phyloP scores from a whole-genome alignment of 2,888 invertebrate species.

The Actias luna region DNA sequence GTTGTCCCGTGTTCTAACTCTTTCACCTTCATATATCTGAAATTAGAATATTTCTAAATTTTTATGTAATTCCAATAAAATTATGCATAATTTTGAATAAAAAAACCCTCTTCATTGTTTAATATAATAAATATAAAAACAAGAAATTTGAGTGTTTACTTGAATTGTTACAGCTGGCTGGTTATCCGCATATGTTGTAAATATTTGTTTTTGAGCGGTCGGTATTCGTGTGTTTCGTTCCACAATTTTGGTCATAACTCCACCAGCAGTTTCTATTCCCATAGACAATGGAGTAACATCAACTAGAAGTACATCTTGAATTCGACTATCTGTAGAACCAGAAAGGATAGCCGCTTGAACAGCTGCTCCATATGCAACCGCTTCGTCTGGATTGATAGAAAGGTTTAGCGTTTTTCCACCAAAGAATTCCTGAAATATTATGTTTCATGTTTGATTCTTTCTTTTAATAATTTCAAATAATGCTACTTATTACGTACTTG shows the following conservation, averaged over 20 bases:
- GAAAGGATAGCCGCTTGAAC: slow-evolving; percentile 96
- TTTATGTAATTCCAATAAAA: neutral
- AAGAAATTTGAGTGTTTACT: slow-evolving; percentile 43
- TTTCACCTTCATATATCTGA: slow-evolving; percentile 91
- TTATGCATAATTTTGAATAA: neutral
- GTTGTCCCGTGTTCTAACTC: slow-evolving; percentile 95
- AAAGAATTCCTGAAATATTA: slow-evolving; percentile 84
- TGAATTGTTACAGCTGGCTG: slow-evolving; percentile 94
- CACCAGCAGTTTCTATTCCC: slow-evolving; percentile 92
- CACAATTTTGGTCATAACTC: slow-evolving; percentile 92
- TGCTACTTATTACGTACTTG: slow-evolving; percentile 56
- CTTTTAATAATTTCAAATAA: neutral
- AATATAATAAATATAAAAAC: neutral
- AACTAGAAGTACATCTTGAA: slow-evolving; percentile 91
- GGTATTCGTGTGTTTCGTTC: slow-evolving; percentile 92
- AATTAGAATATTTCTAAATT: slow-evolving; percentile 20
- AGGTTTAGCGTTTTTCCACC: slow-evolving; percentile 92
- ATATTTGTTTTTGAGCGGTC: slow-evolving; percentile 89
- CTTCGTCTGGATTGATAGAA: slow-evolving; percentile 95
- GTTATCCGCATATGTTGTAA: slow-evolving; percentile 96
- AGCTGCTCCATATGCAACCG: slow-evolving; percentile 96
- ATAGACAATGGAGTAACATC: slow-evolving; percentile 90
- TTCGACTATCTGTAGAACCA: slow-evolving; percentile 84
- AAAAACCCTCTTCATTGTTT: too few relatives aligned
- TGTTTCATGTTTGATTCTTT: slow-evolving; percentile 6